Conservation (phyloP, 2,888 invertebrate genomes). For the Cephus spinipes region DNA sequence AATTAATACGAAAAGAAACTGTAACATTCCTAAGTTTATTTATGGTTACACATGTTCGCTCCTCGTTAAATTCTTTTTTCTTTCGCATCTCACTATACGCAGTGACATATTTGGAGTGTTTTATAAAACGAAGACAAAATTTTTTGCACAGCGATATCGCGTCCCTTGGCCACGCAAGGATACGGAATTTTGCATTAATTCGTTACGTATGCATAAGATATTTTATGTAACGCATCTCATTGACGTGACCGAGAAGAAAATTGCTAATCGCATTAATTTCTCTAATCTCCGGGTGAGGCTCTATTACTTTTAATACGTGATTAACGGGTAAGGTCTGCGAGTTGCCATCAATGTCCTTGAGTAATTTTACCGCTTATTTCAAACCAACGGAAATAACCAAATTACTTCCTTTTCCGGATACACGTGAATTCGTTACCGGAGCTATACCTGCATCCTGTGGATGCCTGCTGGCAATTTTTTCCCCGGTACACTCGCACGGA, state of each 20-base stretch:
- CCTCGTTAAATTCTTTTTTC: neutral
- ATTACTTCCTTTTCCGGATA: neutral
- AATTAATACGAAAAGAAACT: neutral
- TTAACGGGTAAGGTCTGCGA: neutral
- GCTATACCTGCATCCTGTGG: neutral
- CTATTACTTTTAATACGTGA: neutral
- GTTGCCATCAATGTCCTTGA: neutral
- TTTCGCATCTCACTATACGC: too few relatives aligned
- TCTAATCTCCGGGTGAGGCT: neutral
- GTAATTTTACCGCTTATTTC: neutral
- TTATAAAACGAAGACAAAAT: neutral
- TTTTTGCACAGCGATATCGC: neutral
- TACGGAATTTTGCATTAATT: neutral
- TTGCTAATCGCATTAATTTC: neutral
- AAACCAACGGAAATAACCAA: neutral
- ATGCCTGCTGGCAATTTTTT: neutral
- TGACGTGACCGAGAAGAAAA: neutral
- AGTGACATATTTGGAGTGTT: neutral
- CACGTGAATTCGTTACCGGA: neutral
- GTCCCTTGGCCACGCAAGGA: neutral
- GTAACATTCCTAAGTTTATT: neutral
- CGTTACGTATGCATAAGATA: neutral
- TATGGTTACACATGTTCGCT: neutral
- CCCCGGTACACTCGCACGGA: neutral
- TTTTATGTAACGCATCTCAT: neutral